Evolutionary conservation across 1,140 invertebrate genomes (phyloP).

Genomic region (Drosophila virilis): DNA sequence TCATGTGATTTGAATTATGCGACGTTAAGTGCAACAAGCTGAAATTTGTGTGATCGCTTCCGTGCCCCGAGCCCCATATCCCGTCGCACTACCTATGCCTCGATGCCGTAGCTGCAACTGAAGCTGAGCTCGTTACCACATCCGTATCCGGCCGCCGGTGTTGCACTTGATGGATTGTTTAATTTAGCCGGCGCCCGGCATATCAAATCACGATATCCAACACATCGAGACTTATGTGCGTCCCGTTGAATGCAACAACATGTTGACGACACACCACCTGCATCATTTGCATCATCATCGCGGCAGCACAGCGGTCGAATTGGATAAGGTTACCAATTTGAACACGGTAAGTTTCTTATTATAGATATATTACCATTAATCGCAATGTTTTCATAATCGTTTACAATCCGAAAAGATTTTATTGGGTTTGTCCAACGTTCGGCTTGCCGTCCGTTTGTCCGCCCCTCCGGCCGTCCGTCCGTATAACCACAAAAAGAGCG

Average conservation of each 20-base stretch:
- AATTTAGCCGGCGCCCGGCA: conserved; percentile 44
- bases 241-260: conserved; percentile 62
- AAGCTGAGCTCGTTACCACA: conserved; percentile 5
- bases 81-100: background rate
- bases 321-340: conserved; percentile 80
- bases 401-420: no score
- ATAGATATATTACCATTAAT: background rate
- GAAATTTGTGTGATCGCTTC: conserved; percentile 37
- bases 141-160: conserved; percentile 18
- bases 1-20: conserved; percentile 65
- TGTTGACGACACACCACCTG: conserved; percentile 83
- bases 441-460: no score
- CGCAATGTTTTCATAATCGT: no score
- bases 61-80: background rate
- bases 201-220: conserved; percentile 28
- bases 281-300: conserved; percentile 82
- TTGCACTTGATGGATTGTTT: conserved; percentile 60
- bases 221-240: conserved; percentile 46
- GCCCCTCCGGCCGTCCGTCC: no score
- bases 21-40: conserved; percentile 62
- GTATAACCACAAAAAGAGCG: no score
- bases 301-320: conserved; percentile 75
- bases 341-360: conserved; percentile 66
- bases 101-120: conserved; percentile 8
- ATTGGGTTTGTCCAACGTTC: no score